Evolutionary conservation across 1,140 invertebrate species (phyloP).

Genomic region (Brachionus manjavacas): DNA sequence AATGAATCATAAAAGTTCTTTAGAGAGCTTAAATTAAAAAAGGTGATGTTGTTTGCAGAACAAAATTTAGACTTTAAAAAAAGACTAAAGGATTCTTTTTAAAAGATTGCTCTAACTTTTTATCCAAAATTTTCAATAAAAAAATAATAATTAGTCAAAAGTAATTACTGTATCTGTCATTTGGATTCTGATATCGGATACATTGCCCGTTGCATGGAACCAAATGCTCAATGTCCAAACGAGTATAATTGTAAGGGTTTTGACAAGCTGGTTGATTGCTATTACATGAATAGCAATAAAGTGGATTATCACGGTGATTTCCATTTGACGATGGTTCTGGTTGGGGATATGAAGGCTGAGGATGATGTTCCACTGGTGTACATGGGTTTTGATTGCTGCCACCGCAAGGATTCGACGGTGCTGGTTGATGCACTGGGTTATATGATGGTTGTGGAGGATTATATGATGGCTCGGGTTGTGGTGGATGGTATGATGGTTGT

Average conservation of each 20-base stretch:
- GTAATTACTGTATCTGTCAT: slow-evolving; percentile 28
- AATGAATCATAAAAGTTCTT: too few relatives aligned
- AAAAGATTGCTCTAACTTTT: background rate
- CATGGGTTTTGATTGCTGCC: background rate
- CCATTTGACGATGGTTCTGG: background rate
- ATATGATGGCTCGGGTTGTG: background rate
- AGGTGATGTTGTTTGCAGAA: too few relatives aligned
- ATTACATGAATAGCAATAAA: slow-evolving; percentile 38
- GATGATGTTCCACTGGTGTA: background rate
- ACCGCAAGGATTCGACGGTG: background rate
- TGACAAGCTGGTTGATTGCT: slow-evolving; percentile 19
- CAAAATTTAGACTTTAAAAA: too few relatives aligned
- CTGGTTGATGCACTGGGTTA: background rate
- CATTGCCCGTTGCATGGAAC: slow-evolving; percentile 40
- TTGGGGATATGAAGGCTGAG: background rate
- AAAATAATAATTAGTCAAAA: background rate
- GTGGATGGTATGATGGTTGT: background rate
- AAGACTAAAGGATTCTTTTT: too few relatives aligned
- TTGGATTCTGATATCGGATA: slow-evolving; percentile 36
- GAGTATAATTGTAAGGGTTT: slow-evolving; percentile 2
- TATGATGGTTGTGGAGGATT: background rate
- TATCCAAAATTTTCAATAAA: background rate
- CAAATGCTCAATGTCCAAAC: slow-evolving; percentile 5
- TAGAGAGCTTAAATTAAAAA: too few relatives aligned
- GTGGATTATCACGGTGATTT: slow-evolving; percentile 29